Conservation (phyloP, 1,140 invertebrate genomes). For the Nebria ingens region DNA sequence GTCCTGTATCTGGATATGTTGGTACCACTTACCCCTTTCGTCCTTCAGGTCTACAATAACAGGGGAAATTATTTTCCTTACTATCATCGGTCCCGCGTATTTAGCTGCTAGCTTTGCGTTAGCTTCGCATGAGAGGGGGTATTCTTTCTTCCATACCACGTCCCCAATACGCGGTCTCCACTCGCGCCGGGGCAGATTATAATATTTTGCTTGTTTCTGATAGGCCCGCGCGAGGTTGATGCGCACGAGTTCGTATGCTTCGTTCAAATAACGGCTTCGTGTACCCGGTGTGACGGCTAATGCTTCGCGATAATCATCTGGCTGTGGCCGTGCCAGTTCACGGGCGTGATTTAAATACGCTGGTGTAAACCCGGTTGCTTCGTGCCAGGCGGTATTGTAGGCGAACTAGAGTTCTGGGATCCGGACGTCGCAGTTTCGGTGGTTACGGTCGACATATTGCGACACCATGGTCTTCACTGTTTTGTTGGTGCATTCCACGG, state of each 20-base stretch:
- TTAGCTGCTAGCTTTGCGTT: neutral
- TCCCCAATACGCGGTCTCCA: neutral
- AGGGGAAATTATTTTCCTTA: neutral
- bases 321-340: neutral
- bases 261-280: no score
- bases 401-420: neutral
- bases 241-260: no score
- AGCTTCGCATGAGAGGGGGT: neutral
- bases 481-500: neutral
- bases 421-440: neutral
- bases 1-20: neutral
- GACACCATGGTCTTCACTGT: neutral
- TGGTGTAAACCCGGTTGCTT: neutral
- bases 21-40: neutral
- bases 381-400: neutral
- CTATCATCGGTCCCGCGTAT: neutral
- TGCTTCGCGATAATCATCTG: neutral
- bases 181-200: neutral
- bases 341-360: neutral
- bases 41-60: neutral
- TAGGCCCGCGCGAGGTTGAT: no score
- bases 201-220: neutral
- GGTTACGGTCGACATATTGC: neutral
- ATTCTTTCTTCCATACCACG: neutral
- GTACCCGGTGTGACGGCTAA: neutral